Conservation (phyloP, 2,888 invertebrate genomes). For the Tipula helvola region DNA sequence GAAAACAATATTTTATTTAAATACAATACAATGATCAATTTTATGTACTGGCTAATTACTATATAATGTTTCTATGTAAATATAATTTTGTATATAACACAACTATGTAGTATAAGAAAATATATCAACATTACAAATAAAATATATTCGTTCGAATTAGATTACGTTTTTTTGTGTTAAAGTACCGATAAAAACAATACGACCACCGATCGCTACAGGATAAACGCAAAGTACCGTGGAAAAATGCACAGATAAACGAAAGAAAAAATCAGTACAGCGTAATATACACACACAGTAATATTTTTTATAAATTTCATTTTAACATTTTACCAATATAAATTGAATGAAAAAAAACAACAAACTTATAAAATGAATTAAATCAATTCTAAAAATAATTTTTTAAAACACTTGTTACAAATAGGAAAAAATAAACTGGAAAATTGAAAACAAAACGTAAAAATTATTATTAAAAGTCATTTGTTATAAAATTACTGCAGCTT, state of each 20-base stretch:
- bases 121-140: too few species aligned
- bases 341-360: not conserved
- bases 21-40: too few species aligned
- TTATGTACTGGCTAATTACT: too few species aligned
- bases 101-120: too few species aligned
- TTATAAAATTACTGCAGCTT: not conserved
- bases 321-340: not conserved
- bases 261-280: not conserved
- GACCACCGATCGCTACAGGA: too few species aligned
- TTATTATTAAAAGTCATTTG: constrained; percentile 6
- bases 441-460: not conserved
- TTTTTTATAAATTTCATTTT: not conserved
- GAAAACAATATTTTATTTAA: too few species aligned
- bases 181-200: too few species aligned
- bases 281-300: not conserved
- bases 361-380: not conserved
- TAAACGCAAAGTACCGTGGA: not conserved
- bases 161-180: too few species aligned
- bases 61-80: too few species aligned
- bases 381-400: not conserved
- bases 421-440: not conserved
- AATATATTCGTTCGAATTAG: too few species aligned
- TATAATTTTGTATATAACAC: too few species aligned
- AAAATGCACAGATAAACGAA: not conserved
- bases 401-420: constrained; percentile 5